Percentiles rank a stretch among this genome's conserved stretches.
These are phyloP conservation scores for Nomada ruficornis DNA, from an alignment of 2,888 invertebrate genomes.

Conservation along the genomic window DNA sequence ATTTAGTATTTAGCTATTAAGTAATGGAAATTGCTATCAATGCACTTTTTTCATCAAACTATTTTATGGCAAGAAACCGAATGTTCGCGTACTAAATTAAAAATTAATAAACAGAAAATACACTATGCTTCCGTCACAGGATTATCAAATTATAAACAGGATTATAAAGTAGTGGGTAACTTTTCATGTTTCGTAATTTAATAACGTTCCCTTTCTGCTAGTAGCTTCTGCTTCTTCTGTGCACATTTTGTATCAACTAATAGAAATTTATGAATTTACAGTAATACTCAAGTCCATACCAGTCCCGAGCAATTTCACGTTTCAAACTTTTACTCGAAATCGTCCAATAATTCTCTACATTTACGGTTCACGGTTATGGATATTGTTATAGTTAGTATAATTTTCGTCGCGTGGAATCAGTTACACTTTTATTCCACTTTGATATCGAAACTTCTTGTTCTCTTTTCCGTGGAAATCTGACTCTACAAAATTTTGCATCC, in stretches of 20 bases:
- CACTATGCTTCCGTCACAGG: too few relatives aligned
- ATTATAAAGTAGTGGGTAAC: too few relatives aligned
- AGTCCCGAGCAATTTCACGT: slow-evolving; percentile 4
- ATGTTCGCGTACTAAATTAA: too few relatives aligned
- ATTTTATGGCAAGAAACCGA: too few relatives aligned
- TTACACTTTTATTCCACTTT: slow-evolving; percentile 12
- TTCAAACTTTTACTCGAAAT: slow-evolving; percentile 32
- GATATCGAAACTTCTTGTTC: neutral
- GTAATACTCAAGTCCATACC: neutral
- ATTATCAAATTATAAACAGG: too few relatives aligned
- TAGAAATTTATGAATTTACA: neutral
- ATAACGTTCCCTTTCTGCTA: neutral
- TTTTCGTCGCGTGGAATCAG: slow-evolving; percentile 13
- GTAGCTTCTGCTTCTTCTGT: neutral
- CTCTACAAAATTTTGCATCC: slow-evolving; percentile 11
- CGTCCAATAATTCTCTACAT: slow-evolving; percentile 30
- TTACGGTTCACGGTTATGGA: slow-evolving; percentile 15
- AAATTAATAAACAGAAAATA: too few relatives aligned
- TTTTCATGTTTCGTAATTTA: too few relatives aligned
- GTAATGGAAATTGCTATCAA: too few relatives aligned
- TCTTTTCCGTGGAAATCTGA: neutral
- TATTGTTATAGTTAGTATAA: slow-evolving; percentile 28
- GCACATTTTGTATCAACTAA: neutral
- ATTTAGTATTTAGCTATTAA: too few relatives aligned
- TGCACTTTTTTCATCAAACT: too few relatives aligned